phyloP scores from a whole-genome alignment of 2,113 vertebrate genomes.

The Platysteira castanea region DNA sequence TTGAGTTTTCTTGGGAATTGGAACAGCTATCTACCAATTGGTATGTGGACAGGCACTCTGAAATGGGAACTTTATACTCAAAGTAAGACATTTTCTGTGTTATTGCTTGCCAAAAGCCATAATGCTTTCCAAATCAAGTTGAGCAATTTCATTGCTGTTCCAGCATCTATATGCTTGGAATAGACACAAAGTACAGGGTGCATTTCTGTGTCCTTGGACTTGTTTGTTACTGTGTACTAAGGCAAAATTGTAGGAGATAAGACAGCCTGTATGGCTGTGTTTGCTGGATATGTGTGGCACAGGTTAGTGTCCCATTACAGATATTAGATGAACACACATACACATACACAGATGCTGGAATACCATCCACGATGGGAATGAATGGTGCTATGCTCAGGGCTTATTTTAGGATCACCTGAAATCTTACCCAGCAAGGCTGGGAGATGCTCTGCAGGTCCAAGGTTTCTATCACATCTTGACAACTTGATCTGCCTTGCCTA shows the following conservation, averaged over 20 bases:
- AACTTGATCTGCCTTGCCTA: neutral
- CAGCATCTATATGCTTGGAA: neutral
- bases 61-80: neutral
- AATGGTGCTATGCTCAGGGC: neutral
- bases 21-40: neutral
- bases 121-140: neutral
- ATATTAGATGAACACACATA: neutral
- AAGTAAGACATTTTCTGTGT: neutral
- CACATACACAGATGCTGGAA: neutral
- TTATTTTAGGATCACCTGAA: neutral
- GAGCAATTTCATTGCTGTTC: neutral
- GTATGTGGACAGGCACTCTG: neutral
- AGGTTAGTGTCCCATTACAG: neutral
- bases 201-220: neutral
- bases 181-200: neutral
- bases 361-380: neutral
- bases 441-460: neutral
- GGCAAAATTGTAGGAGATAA: neutral
- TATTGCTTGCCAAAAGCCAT: neutral
- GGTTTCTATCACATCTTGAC: neutral
- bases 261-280: neutral
- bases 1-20: neutral
- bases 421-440: rapidly evolving
- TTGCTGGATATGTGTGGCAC: neutral
- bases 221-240: neutral